Conservation (phyloP, 2,113 vertebrate species). For the Cricetomys ansorgei region DNA sequence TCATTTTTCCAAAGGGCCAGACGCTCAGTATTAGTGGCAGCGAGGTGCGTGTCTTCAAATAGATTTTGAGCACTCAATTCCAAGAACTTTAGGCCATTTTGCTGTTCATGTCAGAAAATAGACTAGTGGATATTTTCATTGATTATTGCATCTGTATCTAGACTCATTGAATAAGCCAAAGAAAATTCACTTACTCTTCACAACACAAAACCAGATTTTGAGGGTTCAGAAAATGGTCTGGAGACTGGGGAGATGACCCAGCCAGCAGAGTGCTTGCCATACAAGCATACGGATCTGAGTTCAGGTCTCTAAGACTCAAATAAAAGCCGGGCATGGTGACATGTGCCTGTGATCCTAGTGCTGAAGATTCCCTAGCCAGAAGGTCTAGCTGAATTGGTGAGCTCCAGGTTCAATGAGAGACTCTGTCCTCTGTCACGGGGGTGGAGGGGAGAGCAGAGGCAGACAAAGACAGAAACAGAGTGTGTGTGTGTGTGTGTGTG, state of each 20-base stretch:
- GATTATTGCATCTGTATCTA: background rate
- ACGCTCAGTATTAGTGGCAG: background rate
- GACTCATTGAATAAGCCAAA: background rate
- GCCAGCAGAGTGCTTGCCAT: background rate
- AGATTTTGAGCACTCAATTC: background rate
- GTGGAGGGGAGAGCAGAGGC: too few species aligned
- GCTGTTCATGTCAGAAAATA: background rate
- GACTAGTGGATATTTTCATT: background rate
- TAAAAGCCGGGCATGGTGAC: background rate
- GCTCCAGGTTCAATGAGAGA: background rate
- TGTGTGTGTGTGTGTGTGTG: too few species aligned
- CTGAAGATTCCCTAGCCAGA: background rate
- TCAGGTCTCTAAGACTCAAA: background rate
- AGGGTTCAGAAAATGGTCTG: background rate
- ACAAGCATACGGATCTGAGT: background rate
- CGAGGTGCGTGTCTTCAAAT: background rate
- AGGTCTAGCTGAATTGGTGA: background rate
- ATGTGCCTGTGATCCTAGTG: background rate
- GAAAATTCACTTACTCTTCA: slow-evolving; percentile 5
- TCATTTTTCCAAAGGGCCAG: background rate
- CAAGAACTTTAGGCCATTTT: background rate
- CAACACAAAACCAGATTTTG: background rate
- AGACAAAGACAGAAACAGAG: background rate
- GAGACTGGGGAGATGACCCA: background rate
- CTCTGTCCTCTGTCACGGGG: too few species aligned